Evolutionary conservation across 2,888 invertebrate genomes (phyloP).

Genomic region (Papilio protenor): DNA sequence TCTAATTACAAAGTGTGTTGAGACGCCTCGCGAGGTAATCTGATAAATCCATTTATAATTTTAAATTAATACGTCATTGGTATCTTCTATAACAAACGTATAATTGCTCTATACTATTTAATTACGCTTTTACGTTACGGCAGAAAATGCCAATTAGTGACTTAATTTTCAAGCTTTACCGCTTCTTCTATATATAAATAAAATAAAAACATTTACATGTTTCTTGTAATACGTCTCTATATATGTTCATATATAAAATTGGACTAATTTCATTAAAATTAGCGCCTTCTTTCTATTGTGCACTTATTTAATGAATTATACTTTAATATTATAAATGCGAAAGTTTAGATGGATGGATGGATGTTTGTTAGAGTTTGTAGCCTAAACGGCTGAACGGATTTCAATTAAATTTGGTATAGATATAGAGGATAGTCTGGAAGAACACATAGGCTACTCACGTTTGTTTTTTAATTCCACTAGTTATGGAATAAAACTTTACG

Average conservation of each 20-base stretch:
- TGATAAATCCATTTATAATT: slow-evolving; percentile 22
- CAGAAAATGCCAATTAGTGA: background rate
- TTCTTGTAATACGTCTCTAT: background rate
- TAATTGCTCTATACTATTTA: slow-evolving; percentile 1
- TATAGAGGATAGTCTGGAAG: no score
- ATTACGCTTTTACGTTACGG: background rate
- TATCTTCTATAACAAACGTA: background rate
- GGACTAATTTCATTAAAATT: background rate
- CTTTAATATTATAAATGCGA: no score
- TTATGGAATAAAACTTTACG: background rate
- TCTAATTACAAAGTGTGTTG: slow-evolving; percentile 20
- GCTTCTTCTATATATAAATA: background rate
- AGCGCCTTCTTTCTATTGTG: no score
- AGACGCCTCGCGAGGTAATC: background rate
- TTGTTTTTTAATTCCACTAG: no score
- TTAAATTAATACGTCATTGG: slow-evolving; percentile 17
- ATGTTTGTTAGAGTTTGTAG: no score
- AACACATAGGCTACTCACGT: no score
- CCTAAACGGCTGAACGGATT: no score
- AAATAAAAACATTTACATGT: no score
- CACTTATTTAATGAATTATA: no score
- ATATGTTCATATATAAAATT: background rate
- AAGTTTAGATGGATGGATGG: no score
- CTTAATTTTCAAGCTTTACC: background rate
- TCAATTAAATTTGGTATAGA: no score